Conservation (phyloP, 2,113 vertebrate genomes). For the Etheostoma cragini region DNA sequence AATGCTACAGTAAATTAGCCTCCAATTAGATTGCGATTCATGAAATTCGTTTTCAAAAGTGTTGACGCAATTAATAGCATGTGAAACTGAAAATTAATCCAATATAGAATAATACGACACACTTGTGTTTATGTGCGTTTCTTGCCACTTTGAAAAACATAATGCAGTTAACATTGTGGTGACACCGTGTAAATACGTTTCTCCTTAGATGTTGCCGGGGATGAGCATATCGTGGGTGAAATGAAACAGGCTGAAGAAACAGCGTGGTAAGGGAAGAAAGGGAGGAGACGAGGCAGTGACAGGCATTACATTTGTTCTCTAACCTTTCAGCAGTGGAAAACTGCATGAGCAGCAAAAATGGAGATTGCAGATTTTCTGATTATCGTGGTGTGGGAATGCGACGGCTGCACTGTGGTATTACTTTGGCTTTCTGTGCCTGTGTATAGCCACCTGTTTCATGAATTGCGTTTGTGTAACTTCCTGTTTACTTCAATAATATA, state of each 20-base stretch:
- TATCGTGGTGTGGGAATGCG: constrained; percentile 19
- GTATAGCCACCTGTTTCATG: constrained; percentile 15
- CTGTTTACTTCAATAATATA: constrained; percentile 29
- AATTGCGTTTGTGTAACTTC: constrained; percentile 31
- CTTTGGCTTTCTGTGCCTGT: constrained; percentile 14
- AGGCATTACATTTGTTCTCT: constrained; percentile 29
- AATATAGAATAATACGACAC: constrained; percentile 57
- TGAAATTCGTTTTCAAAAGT: constrained; percentile 78
- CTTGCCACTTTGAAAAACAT: constrained; percentile 62
- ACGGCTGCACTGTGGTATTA: constrained; percentile 13
- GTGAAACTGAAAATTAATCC: constrained; percentile 83
- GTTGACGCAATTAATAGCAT: constrained; percentile 84
- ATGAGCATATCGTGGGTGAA: constrained; percentile 1
- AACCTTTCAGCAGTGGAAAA: constrained; percentile 29
- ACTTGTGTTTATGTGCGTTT: constrained; percentile 62
- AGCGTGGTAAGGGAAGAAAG: neutral
- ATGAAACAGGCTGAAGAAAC: constrained; percentile 6
- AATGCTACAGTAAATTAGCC: constrained; percentile 79
- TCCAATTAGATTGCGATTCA: constrained; percentile 82
- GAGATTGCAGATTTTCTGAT: constrained; percentile 35
- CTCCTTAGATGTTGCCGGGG: constrained; percentile 25
- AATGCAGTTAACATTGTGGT: constrained; percentile 67
- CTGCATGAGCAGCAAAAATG: constrained; percentile 31
- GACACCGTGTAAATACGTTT: constrained; percentile 70
- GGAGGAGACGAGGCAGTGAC: constrained; percentile 10